Evolutionary conservation across 2,113 vertebrate genomes (phyloP), one percentile per base, ranked within the genome.

Genomic region (Sylvietta virens): DNA sequence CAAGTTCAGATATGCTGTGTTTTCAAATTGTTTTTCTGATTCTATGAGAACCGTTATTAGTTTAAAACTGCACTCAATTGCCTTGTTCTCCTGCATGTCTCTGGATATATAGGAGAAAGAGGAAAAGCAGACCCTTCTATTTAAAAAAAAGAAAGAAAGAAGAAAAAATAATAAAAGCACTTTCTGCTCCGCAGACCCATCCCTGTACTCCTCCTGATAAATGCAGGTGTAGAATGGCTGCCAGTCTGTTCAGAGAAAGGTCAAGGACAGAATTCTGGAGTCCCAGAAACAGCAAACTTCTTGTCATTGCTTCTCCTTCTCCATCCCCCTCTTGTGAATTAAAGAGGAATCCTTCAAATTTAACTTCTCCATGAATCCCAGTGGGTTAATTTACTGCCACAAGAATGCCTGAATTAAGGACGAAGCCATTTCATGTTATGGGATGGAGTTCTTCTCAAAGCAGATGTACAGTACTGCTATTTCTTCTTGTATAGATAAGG

Each of bases 371-470:
- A 3, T 28, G 30, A 83, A 57, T 76, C 66, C 82, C 30, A 42
- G 1, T 33, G 67, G 45, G 60, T 82, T 78, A 71, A 86, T n/a
- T 93, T 71, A 78, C 51, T 86, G 81, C 67, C 93, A 86, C 42
- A 86, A 22, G 54, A 93, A 71, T 70, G 60, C 81, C 74, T 92
- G 86, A 77, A 61, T 89, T 82, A 92, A 94, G 69, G 92, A 85
- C 61, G 78, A 48, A 93, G 60, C 94, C 81, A 48, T 91, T 95
- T 94, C 92, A 50, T 50, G 35, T 57, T 82, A 61, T 76, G 72
- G 67, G 86, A 81, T 86, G 90, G 86, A 72, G 31, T 80, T 92
- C 67, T 96, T 87, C 83, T 93, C 60, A 69, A 70, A 92, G 72
- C 67, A 94, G 61, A 27, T 87, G 37, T 54, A 81, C 60, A 94